A percentile compares a stretch with the other conserved stretches of the same genome.
These are phyloP conservation scores for Cephalotes varians DNA, from an alignment of 2,888 invertebrate genomes.

Conservation along the genomic window DNA sequence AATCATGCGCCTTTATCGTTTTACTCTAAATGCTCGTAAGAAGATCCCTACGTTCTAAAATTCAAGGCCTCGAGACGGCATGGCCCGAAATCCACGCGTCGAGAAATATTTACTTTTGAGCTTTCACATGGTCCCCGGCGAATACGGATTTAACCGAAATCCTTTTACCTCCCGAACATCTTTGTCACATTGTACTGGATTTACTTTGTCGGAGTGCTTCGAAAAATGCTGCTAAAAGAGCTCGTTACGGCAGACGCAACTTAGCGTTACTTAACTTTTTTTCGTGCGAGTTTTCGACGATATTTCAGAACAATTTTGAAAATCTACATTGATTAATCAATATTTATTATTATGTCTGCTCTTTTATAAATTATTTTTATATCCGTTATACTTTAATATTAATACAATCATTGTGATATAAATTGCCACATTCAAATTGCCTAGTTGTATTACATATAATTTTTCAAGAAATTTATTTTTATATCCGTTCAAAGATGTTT, in stretches of 20 bases:
- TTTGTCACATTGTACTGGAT: slow-evolving; percentile 61
- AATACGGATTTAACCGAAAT: slow-evolving; percentile 68
- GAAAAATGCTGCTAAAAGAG: slow-evolving; percentile 36
- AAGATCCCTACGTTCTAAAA: slow-evolving; percentile 48
- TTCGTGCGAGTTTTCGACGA: neutral
- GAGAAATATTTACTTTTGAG: slow-evolving; percentile 71
- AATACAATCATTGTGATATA: neutral
- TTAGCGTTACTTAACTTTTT: neutral
- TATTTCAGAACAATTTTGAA: neutral
- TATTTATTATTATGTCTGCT: neutral
- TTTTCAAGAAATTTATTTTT: neutral
- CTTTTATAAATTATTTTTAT: neutral
- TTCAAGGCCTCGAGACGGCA: slow-evolving; percentile 36
- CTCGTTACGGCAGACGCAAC: slow-evolving; percentile 10
- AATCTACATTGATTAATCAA: neutral
- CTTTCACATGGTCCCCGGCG: slow-evolving; percentile 50
- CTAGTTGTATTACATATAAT: neutral
- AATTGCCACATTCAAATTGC: neutral
- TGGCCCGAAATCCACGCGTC: slow-evolving; percentile 60
- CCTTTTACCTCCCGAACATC: slow-evolving; percentile 60
- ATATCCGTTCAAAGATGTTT: neutral
- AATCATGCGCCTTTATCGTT: slow-evolving; percentile 20
- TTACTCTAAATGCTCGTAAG: slow-evolving; percentile 53
- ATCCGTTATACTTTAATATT: slow-evolving; percentile 8
- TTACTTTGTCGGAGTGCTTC: slow-evolving; percentile 53